These are phyloP conservation scores for Lottia gigantea DNA, from an alignment of 2,888 invertebrate species.

Conservation along the genomic window DNA sequence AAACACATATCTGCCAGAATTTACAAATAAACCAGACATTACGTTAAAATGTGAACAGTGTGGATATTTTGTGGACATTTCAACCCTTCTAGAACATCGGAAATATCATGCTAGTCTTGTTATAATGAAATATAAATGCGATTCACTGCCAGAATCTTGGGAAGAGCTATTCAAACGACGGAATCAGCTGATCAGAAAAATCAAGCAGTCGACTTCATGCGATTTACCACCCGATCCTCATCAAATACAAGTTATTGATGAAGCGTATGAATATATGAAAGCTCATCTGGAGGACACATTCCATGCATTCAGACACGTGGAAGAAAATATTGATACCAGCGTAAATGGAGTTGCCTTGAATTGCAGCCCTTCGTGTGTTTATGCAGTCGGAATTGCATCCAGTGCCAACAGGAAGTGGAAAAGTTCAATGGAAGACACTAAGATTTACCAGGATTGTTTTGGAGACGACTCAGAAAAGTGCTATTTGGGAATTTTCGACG, in stretches of 20 bases:
- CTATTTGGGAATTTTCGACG: slow-evolving; percentile 63
- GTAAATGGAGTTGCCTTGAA: slow-evolving; percentile 53
- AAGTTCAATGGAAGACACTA: slow-evolving; percentile 62
- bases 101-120: slow-evolving; percentile 56
- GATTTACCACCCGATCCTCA: slow-evolving; percentile 40
- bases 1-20: slow-evolving; percentile 50
- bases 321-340: slow-evolving; percentile 46
- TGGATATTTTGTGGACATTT: slow-evolving; percentile 47
- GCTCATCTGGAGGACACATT: slow-evolving; percentile 58
- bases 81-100: slow-evolving; percentile 51
- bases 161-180: slow-evolving; percentile 50
- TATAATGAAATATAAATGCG: slow-evolving; percentile 42
- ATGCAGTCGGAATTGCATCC: slow-evolving; percentile 56
- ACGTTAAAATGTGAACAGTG: slow-evolving; percentile 57
- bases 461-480: slow-evolving; percentile 61
- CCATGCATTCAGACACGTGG: slow-evolving; percentile 45
- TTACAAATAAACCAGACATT: slow-evolving; percentile 51
- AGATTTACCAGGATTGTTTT: slow-evolving; percentile 62
- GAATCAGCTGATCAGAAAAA: slow-evolving; percentile 44
- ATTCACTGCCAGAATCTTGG: slow-evolving; percentile 42
- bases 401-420: slow-evolving; percentile 61
- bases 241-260: slow-evolving; percentile 44
- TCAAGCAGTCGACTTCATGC: slow-evolving; percentile 37
- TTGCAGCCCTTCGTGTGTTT: slow-evolving; percentile 50
- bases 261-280: slow-evolving; percentile 63